phyloP scores from a whole-genome alignment of 2,797 vertebrate genomes.

The Danio tinwini region DNA sequence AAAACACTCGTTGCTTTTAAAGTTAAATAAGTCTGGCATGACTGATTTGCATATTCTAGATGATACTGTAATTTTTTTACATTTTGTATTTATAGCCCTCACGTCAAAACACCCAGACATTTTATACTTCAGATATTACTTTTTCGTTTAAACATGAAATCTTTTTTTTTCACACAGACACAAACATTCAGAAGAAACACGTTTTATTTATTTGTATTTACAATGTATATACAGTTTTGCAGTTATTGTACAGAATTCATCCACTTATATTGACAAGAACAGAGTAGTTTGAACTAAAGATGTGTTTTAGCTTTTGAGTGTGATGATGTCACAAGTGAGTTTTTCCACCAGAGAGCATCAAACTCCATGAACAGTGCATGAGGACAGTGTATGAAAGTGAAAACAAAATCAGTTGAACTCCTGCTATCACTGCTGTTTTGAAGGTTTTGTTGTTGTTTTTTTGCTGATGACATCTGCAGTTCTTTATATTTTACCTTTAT shows the following conservation, averaged over 20 bases:
- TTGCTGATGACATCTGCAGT: background rate
- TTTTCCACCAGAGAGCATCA: constrained; percentile 37
- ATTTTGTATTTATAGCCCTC: background rate
- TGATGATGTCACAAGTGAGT: constrained; percentile 16
- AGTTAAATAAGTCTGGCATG: no score
- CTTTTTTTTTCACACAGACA: background rate
- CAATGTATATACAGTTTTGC: constrained; percentile 55
- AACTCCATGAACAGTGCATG: constrained; percentile 7
- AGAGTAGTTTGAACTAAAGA: background rate
- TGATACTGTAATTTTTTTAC: no score
- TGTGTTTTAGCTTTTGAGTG: background rate
- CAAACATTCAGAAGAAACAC: constrained; percentile 10
- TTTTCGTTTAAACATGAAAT: background rate
- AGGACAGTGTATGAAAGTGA: constrained; percentile 7
- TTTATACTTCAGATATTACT: background rate
- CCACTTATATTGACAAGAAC: constrained; percentile 25
- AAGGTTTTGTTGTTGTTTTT: background rate
- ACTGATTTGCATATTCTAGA: no score
- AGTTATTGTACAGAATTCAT: constrained; percentile 49
- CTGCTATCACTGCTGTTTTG: background rate
- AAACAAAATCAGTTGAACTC: background rate
- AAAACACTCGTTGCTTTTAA: no score
- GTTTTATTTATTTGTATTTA: constrained; percentile 55
- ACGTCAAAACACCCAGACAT: background rate
- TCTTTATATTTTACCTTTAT: background rate